phyloP scores from a whole-genome alignment of 2,113 vertebrate genomes.

The Sterna hirundo region DNA sequence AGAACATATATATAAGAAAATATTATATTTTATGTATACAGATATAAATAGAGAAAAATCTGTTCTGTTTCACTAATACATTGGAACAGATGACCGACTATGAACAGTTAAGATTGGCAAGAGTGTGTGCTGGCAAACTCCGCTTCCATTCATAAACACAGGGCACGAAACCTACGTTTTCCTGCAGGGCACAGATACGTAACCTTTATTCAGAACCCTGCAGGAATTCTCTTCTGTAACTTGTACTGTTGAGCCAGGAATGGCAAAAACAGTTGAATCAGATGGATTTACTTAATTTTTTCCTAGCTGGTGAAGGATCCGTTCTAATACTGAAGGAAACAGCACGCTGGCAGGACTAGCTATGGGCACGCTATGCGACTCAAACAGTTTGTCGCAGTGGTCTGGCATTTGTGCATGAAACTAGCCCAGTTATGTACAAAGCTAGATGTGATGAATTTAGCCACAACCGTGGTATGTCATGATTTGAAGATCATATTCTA shows the following conservation, averaged over 20 bases:
- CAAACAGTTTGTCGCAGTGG: not conserved
- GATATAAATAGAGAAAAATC: not conserved
- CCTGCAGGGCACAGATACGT: not conserved
- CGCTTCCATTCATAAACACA: not conserved
- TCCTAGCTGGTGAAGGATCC: not conserved
- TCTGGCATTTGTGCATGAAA: not conserved
- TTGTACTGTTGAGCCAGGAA: not conserved
- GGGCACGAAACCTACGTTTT: not conserved
- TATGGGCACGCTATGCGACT: rapidly evolving
- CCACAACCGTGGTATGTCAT: not conserved
- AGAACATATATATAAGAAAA: no score
- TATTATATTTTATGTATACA: not conserved
- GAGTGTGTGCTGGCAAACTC: not conserved
- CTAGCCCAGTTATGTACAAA: not conserved
- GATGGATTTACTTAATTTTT: not conserved
- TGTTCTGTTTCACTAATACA: not conserved
- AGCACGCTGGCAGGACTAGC: not conserved
- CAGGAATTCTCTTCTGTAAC: not conserved
- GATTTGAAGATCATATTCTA: not conserved
- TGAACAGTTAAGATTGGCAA: not conserved
- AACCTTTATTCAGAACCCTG: not conserved
- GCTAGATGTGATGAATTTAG: not conserved
- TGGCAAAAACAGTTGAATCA: not conserved
- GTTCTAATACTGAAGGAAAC: not conserved
- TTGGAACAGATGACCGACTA: not conserved